Conservation (phyloP, 2,113 vertebrate species). For the Sturnira hondurensis region DNA sequence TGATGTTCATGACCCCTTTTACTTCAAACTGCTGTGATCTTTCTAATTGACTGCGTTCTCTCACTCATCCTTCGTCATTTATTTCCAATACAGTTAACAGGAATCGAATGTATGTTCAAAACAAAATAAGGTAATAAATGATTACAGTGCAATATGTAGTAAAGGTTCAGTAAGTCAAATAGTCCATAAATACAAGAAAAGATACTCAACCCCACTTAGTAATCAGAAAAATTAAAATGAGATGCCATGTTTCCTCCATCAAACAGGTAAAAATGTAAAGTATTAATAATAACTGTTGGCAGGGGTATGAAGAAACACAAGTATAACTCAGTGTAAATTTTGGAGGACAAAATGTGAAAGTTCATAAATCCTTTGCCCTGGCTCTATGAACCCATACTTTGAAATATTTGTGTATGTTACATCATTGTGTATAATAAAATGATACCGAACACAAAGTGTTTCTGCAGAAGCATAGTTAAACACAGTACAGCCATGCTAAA, state of each 20-base stretch:
- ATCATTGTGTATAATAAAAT: background rate
- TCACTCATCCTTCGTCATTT: background rate
- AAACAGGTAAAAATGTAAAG: background rate
- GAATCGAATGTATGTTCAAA: background rate
- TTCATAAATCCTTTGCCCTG: background rate
- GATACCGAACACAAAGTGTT: background rate
- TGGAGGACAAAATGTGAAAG: background rate
- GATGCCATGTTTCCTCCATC: background rate
- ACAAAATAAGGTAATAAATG: background rate
- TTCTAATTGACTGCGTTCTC: background rate
- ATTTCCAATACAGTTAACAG: background rate
- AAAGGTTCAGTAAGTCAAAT: background rate
- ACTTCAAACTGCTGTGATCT: background rate
- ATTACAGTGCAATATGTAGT: background rate
- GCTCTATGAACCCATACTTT: background rate
- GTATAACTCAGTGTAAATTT: background rate
- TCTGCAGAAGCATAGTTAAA: background rate
- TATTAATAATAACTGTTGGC: background rate
- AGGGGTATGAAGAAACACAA: background rate
- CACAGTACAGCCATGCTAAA: background rate
- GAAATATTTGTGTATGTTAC: background rate
- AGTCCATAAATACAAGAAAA: background rate
- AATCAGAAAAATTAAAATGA: background rate
- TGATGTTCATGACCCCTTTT: background rate
- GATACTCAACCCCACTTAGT: background rate